Percentiles rank a stretch among this genome's conserved stretches.
Evolutionary conservation across 2,797 vertebrate species (phyloP).

Genomic region (Lepus townsendii): DNA sequence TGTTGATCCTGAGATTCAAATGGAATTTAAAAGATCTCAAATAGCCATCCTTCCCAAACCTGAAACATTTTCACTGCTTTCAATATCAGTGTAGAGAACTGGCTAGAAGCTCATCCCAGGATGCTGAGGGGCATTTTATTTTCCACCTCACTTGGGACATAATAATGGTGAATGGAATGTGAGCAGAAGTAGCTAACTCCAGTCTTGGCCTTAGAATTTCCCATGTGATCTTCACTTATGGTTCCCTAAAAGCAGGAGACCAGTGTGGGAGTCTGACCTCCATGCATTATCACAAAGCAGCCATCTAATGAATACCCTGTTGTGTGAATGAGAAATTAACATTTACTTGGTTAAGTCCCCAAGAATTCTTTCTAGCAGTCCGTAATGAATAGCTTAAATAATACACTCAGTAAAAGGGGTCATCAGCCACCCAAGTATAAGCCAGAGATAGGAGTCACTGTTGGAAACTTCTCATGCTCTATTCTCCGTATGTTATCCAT

Average conservation of each 20-base stretch:
- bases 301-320: background rate
- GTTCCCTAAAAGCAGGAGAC: background rate
- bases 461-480: background rate
- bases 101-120: background rate
- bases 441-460: background rate
- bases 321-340: background rate
- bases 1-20: too few relatives aligned
- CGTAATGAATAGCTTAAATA: background rate
- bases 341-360: background rate
- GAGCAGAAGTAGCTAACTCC: background rate
- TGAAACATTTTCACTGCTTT: background rate
- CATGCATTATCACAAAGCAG: background rate
- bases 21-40: too few relatives aligned
- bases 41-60: background rate
- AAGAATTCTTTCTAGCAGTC: background rate
- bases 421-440: background rate
- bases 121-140: background rate
- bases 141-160: background rate
- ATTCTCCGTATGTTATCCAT: background rate
- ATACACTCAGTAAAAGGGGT: background rate
- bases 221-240: background rate
- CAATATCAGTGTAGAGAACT: background rate
- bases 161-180: background rate
- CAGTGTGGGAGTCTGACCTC: background rate
- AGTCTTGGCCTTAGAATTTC: background rate